These are phyloP conservation scores for Drosophila trichaetosa DNA, from an alignment of 2,888 invertebrate genomes.

Conservation along the genomic window DNA sequence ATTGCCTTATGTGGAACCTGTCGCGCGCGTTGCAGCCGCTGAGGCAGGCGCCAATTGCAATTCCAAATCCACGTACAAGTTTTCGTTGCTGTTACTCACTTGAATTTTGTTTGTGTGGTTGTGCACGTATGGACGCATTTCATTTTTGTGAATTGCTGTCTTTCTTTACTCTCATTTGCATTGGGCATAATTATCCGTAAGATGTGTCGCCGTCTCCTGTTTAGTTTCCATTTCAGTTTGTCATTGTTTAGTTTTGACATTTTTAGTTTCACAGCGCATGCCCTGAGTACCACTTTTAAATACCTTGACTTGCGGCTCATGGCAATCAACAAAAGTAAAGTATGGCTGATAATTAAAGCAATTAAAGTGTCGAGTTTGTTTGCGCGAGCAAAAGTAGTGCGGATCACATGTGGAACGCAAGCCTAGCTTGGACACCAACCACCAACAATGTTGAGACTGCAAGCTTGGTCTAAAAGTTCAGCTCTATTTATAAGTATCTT, in stretches of 20 bases:
- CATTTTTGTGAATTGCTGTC: slow-evolving; percentile 6
- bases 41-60: slow-evolving; percentile 46
- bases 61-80: slow-evolving; percentile 30
- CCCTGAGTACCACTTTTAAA: slow-evolving; percentile 31
- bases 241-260: slow-evolving; percentile 37
- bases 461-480: slow-evolving; percentile 50
- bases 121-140: not conserved
- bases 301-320: slow-evolving; percentile 36
- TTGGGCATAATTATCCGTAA: slow-evolving; percentile 46
- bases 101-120: slow-evolving; percentile 1
- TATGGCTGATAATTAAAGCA: slow-evolving; percentile 21
- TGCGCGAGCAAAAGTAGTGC: slow-evolving; percentile 14
- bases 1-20: slow-evolving; percentile 65
- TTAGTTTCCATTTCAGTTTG: slow-evolving; percentile 35
- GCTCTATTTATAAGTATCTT: not conserved
- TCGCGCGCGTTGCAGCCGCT: slow-evolving; percentile 23
- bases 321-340: slow-evolving; percentile 34
- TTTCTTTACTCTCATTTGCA: slow-evolving; percentile 40
- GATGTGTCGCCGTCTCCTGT: slow-evolving; percentile 8
- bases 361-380: slow-evolving; percentile 34
- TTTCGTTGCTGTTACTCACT: slow-evolving; percentile 41
- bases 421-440: slow-evolving; percentile 46
- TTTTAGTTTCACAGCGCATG: slow-evolving; percentile 31
- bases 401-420: slow-evolving; percentile 33
- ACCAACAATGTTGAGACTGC: not conserved